Conservation (phyloP, 2,797 vertebrate species). For the Pseudocheirus occidentalis region DNA sequence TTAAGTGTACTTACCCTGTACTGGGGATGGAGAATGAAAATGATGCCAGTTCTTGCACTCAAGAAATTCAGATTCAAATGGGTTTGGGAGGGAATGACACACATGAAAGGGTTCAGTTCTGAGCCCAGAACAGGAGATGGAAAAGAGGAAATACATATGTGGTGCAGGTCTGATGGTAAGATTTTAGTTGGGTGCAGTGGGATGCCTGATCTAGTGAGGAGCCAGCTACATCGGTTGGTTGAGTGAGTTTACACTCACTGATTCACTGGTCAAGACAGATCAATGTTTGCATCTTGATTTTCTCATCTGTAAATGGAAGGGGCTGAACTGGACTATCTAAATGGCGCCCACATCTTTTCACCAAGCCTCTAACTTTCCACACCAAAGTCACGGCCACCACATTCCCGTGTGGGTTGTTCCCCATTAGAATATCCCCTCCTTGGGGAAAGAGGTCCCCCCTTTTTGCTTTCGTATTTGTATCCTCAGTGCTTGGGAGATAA, state of each 20-base stretch:
- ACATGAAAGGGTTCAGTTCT: no score
- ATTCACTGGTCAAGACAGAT: not conserved
- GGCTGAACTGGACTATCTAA: not conserved
- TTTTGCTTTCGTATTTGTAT: not conserved
- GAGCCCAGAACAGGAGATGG: no score
- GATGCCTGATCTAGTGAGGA: no score
- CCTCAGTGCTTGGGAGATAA: not conserved
- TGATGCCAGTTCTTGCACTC: not conserved
- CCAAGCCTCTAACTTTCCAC: no score
- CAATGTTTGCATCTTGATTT: not conserved
- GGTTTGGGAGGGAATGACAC: no score
- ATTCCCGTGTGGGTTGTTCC: not conserved
- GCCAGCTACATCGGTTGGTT: no score
- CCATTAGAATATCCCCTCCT: not conserved
- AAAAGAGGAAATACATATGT: no score
- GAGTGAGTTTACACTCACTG: not conserved
- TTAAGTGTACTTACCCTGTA: no score
- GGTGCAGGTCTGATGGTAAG: no score
- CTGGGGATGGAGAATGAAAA: not conserved
- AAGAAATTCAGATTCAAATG: not conserved
- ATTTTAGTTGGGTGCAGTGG: no score
- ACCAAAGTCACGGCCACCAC: not conserved
- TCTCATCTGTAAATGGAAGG: not conserved
- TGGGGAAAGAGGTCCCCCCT: not conserved
- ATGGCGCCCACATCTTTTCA: not conserved